Percentiles rank a stretch among this genome's conserved stretches.
These are phyloP conservation scores for Himalopsyche anomala DNA, from an alignment of 2,888 invertebrate genomes.

Conservation along the genomic window DNA sequence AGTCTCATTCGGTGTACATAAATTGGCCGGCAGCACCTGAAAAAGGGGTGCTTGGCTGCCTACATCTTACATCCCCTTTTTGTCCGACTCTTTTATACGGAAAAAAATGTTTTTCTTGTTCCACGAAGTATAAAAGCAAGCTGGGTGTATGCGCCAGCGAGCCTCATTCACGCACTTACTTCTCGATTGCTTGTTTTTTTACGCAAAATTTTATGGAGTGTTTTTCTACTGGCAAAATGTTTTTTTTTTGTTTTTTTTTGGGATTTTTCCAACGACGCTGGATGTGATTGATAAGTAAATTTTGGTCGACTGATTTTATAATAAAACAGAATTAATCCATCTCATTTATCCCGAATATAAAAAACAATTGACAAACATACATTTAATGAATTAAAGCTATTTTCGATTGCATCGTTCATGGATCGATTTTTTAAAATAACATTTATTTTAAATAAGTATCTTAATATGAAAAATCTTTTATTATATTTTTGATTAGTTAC, in stretches of 20 bases:
- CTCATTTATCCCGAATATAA: too few species aligned
- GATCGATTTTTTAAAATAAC: too few species aligned
- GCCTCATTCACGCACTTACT: not conserved
- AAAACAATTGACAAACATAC: too few species aligned
- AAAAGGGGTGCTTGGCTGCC: slow-evolving; percentile 6
- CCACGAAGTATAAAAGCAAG: not conserved
- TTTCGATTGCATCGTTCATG: too few species aligned
- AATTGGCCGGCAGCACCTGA: slow-evolving; percentile 31
- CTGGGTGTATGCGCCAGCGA: not conserved
- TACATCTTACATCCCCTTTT: not conserved
- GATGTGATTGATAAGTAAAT: not conserved
- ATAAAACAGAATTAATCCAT: too few species aligned
- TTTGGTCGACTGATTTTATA: not conserved
- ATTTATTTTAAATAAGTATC: too few species aligned
- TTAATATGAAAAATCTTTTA: too few species aligned
- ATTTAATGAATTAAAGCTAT: too few species aligned
- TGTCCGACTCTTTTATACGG: not conserved
- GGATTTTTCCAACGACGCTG: too few species aligned
- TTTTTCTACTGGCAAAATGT: slow-evolving; percentile 8
- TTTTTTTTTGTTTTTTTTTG: not conserved
- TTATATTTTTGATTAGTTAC: too few species aligned
- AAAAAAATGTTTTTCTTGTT: not conserved
- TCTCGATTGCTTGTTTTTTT: slow-evolving; percentile 20
- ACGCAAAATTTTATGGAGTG: slow-evolving; percentile 6
- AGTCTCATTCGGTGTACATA: slow-evolving; percentile 15